Conservation (phyloP, 2,888 invertebrate species). For the Eulithis testata region DNA sequence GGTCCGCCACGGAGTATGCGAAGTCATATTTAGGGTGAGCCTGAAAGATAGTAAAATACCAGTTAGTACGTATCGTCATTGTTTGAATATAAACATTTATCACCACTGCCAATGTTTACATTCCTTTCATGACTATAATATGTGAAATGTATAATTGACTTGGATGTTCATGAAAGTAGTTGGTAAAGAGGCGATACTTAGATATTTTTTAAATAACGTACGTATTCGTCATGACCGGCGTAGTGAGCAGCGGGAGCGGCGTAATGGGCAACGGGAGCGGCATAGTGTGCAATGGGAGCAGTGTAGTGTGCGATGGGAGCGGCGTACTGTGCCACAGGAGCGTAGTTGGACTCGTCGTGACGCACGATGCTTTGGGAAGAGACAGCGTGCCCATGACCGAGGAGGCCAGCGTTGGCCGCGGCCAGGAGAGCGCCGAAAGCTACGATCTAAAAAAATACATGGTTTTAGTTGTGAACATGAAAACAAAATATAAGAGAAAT, state of each 20-base stretch:
- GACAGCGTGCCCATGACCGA: conserved; percentile 61
- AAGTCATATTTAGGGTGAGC: conserved; percentile 76
- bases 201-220: conserved; percentile 33
- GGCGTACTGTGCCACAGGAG: conserved; percentile 48
- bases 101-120: too few species aligned
- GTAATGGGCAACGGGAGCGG: conserved; percentile 51
- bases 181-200: too few species aligned
- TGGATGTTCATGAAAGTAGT: too few species aligned
- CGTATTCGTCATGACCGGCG: conserved; percentile 52
- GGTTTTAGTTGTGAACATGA: neutral
- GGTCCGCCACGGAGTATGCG: conserved; percentile 82
- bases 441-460: conserved; percentile 60
- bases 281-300: conserved; percentile 50
- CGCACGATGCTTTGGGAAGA: conserved; percentile 69
- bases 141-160: too few species aligned
- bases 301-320: conserved; percentile 46
- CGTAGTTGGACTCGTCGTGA: conserved; percentile 63
- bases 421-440: conserved; percentile 70
- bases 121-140: too few species aligned
- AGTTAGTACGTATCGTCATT: too few species aligned
- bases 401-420: conserved; percentile 77
- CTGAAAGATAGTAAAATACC: conserved; percentile 41
- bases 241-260: conserved; percentile 48
- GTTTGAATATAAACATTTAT: too few species aligned
- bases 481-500: too few species aligned